Evolutionary conservation across 2,888 invertebrate species (phyloP).

Genomic region (Chydorus sphaericus): DNA sequence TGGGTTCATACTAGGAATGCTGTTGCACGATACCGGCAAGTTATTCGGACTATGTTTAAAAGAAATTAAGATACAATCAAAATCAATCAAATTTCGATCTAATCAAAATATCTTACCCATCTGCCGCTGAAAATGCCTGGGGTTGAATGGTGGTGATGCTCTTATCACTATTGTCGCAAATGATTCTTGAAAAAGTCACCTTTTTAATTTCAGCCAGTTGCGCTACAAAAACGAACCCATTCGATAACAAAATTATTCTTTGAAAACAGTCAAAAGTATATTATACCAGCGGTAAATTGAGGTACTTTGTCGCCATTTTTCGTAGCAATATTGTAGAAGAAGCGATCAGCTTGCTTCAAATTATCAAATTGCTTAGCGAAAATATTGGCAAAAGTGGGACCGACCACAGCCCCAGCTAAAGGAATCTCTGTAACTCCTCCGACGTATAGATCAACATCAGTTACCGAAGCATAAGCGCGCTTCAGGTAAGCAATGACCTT

Average conservation of each 20-base stretch:
- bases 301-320: not conserved
- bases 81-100: no score
- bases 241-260: not conserved
- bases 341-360: not conserved
- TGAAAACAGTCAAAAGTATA: not conserved
- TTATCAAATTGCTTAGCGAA: not conserved
- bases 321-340: not conserved
- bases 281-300: not conserved
- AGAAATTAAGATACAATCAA: no score
- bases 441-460: not conserved
- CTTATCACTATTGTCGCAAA: not conserved
- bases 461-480: not conserved
- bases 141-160: not conserved
- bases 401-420: not conserved
- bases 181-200: not conserved
- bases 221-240: not conserved
- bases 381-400: not conserved
- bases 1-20: not conserved
- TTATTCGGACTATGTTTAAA: not conserved
- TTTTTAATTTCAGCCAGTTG: not conserved
- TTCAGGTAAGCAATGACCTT: not conserved
- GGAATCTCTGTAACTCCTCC: not conserved
- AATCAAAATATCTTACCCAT: not conserved
- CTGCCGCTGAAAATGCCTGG: not conserved
- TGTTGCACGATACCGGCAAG: not conserved